Evolutionary conservation across 2,113 vertebrate species (phyloP).

Genomic region (Bujurquina vittata): DNA sequence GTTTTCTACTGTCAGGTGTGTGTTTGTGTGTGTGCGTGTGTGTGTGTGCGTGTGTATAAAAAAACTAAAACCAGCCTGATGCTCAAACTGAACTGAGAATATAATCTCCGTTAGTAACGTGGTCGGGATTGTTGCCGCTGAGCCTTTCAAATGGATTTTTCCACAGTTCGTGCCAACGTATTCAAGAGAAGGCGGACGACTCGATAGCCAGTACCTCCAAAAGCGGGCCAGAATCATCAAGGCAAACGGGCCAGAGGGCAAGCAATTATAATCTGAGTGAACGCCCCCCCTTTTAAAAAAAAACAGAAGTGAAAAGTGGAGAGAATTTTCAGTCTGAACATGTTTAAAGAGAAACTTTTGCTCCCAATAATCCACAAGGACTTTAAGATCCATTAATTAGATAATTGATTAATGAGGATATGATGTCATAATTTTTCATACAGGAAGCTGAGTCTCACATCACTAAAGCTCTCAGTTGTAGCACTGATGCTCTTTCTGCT

Average conservation of each 20-base stretch:
- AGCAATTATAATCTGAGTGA: too few relatives aligned
- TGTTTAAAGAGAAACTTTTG: background rate
- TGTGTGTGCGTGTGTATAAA: too few relatives aligned
- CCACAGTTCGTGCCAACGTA: background rate
- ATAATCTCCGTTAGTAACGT: background rate
- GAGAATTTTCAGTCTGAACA: too few relatives aligned
- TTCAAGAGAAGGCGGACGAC: background rate
- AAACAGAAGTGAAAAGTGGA: too few relatives aligned
- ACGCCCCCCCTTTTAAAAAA: too few relatives aligned
- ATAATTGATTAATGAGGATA: background rate
- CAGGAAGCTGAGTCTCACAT: background rate
- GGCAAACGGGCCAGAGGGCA: background rate
- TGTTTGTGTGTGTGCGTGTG: too few relatives aligned
- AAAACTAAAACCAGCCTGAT: background rate
- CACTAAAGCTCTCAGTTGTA: background rate
- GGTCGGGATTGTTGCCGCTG: background rate
- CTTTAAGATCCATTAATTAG: background rate
- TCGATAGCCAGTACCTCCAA: background rate
- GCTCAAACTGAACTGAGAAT: background rate
- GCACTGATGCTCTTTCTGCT: background rate
- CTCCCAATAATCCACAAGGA: background rate
- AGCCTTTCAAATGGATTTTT: background rate
- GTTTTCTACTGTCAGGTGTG: background rate
- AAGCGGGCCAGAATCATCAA: accelerated
- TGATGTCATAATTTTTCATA: background rate